Evolutionary conservation across 2,888 invertebrate species (phyloP), one percentile per base, ranked within the genome.

Genomic region (Nysson spinosus): DNA sequence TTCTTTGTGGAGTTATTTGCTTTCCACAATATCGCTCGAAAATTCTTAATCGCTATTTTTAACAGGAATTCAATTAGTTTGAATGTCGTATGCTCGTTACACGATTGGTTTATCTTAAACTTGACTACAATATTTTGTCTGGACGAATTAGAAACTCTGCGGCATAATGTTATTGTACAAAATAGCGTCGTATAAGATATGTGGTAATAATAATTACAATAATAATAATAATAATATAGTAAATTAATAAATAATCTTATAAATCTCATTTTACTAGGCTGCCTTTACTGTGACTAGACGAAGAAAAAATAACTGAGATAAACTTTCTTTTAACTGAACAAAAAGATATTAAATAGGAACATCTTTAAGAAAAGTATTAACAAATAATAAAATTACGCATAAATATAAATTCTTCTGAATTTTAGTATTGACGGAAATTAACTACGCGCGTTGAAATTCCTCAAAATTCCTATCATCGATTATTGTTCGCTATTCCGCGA

Each of bases 321-420:
- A n/a, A 30, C 4, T 4, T 30, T 30, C 11, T 17, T 35, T 42
- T 16, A 49, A 55, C 7, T n/a, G 32, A 63, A 60, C 30, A 43
- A 51, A 32, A 44, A 54, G 44, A 42, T 63, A 63, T 49, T 54
- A 66, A 61, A 55, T 72, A 78, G 75, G 72, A 78, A 78, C 69
- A 61, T 69, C 39, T 55, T 52, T 37, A 17, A 51, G 37, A 43
- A 30, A 56, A 57, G 39, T 49, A 63, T 63, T 43, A 34, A 34
- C 24, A 34, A 57, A 51, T 3, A 14, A 14, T 34, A 14, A 34
- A 9, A 34, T 34, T 14, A 34, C 34, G 6, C 6, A 6, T 43
- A 47, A 16, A 17, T 37, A 43, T 22, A 28, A 28, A 32, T 26
- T 35, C 16, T 9, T 12, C 26, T 34, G 49, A 55, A 62, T 37